Evolutionary conservation across 2,797 vertebrate species (phyloP).

Genomic region (Meda fulgida): DNA sequence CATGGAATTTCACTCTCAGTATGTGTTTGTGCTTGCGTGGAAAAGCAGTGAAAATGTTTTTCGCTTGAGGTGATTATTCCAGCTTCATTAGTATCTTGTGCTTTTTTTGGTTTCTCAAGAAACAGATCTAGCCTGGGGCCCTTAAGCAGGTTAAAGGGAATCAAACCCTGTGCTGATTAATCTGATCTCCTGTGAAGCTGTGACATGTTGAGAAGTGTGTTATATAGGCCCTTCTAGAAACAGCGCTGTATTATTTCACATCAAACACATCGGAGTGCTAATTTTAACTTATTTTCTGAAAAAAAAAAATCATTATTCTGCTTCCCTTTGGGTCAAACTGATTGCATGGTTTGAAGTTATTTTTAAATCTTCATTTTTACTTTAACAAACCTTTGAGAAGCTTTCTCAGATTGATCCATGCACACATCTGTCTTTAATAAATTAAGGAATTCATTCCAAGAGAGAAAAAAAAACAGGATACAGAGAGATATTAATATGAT

Average conservation of each 20-base stretch:
- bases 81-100: slow-evolving; percentile 53
- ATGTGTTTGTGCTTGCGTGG: not conserved
- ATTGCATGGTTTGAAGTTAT: slow-evolving; percentile 19
- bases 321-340: not conserved
- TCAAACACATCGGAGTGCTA: slow-evolving; percentile 6
- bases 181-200: slow-evolving; percentile 8
- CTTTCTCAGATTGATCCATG: not conserved
- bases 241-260: not conserved
- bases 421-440: not conserved
- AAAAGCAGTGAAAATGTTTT: slow-evolving; percentile 46
- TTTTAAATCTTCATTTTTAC: slow-evolving; percentile 16
- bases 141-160: slow-evolving; percentile 34
- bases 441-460: not conserved
- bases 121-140: slow-evolving; percentile 15
- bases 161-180: slow-evolving; percentile 42
- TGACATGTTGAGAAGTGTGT: slow-evolving; percentile 19
- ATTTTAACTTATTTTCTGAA: not conserved
- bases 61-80: slow-evolving; percentile 51
- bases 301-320: slow-evolving; percentile 13
- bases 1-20: not conserved
- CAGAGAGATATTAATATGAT: slow-evolving; percentile 7
- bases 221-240: not conserved
- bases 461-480: not conserved
- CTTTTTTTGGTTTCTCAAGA: slow-evolving; percentile 37
- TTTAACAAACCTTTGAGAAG: not conserved